Conservation (phyloP, 2,797 vertebrate species). For the Columba guinea region DNA sequence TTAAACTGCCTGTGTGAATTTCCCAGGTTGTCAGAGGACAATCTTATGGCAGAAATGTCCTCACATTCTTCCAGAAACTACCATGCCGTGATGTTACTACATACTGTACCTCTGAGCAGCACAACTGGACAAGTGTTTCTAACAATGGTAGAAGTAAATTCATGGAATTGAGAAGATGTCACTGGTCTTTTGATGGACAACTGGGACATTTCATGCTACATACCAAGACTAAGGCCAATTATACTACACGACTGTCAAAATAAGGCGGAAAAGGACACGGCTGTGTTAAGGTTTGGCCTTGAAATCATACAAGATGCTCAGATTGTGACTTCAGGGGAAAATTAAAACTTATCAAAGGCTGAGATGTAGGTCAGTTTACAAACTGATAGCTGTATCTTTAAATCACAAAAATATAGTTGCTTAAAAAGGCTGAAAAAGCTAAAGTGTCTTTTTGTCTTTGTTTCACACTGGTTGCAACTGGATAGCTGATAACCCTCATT, state of each 20-base stretch:
- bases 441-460: background rate
- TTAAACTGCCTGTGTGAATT: background rate
- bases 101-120: background rate
- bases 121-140: background rate
- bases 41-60: background rate
- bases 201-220: background rate
- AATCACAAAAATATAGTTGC: background rate
- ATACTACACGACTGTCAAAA: background rate
- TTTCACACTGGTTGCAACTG: background rate
- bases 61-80: background rate
- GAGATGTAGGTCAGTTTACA: background rate
- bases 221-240: background rate
- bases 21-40: background rate
- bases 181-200: background rate
- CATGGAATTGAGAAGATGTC: background rate
- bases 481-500: background rate
- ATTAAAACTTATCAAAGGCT: background rate
- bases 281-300: background rate
- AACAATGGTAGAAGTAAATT: background rate
- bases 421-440: background rate
- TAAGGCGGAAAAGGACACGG: accelerated
- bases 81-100: background rate
- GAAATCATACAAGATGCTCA: background rate
- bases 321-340: background rate
- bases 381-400: background rate